phyloP scores from a whole-genome alignment of 2,888 invertebrate genomes.

The Drosophila pegasa region DNA sequence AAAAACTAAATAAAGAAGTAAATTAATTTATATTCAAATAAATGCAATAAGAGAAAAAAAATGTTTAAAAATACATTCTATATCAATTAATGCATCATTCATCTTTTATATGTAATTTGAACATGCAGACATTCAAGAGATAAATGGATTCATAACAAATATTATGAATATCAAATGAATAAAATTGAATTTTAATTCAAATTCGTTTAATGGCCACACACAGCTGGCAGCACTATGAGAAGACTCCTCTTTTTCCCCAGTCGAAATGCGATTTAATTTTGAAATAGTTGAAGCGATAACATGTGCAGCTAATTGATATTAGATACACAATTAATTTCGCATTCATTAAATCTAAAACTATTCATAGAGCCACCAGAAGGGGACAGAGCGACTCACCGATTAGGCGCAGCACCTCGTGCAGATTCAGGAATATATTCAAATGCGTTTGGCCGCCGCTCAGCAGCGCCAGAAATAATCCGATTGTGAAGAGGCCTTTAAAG shows the following conservation, averaged over 20 bases:
- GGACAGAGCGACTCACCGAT: conserved; percentile 77
- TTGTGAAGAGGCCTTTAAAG: conserved; percentile 62
- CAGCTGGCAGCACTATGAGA: background rate
- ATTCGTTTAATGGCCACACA: background rate
- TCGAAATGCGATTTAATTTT: conserved; percentile 26
- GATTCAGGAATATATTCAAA: conserved; percentile 82
- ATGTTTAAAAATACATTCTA: background rate
- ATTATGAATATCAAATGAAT: background rate
- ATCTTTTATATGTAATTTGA: background rate
- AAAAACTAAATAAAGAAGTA: too few species aligned
- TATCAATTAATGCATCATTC: background rate
- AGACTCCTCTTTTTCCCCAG: background rate
- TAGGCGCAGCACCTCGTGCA: conserved; percentile 83
- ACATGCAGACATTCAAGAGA: too few species aligned
- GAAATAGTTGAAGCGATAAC: conserved; percentile 8
- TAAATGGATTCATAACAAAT: background rate
- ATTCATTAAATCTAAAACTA: conserved; percentile 29
- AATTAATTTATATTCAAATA: too few species aligned
- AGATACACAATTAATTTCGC: conserved; percentile 13
- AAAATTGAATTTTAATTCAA: background rate
- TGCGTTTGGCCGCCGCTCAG: conserved; percentile 77
- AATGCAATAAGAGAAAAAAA: too few species aligned
- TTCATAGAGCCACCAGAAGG: background rate
- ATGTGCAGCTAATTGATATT: conserved; percentile 43
- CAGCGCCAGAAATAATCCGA: conserved; percentile 82